Conservation (phyloP, 2,113 vertebrate genomes). For the Sula dactylatra region DNA sequence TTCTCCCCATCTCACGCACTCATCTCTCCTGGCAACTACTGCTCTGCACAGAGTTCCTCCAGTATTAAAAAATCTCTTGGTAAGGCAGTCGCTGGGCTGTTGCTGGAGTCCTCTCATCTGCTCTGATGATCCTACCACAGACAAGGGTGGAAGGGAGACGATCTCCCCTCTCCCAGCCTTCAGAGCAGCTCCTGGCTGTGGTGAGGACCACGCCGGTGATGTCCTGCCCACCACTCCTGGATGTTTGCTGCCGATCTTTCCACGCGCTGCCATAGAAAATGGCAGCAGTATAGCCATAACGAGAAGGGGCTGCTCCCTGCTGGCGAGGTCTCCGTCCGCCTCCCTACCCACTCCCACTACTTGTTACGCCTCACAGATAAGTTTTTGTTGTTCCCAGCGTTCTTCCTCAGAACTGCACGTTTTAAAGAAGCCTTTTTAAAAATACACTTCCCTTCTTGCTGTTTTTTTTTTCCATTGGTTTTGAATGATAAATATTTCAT, state of each 20-base stretch:
- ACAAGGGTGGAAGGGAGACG: background rate
- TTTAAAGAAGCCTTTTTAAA: background rate
- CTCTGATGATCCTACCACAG: background rate
- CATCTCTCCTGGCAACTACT: background rate
- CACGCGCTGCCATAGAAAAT: fast-evolving
- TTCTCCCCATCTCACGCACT: background rate
- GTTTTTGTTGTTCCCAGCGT: background rate
- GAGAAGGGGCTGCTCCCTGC: background rate
- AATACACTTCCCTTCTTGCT: background rate
- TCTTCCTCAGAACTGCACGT: background rate
- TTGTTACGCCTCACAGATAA: background rate
- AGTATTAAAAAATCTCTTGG: background rate
- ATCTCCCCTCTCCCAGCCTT: background rate
- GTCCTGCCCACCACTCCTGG: background rate
- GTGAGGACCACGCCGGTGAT: fast-evolving
- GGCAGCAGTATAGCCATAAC: background rate
- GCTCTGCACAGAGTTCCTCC: background rate
- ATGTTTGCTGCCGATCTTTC: background rate
- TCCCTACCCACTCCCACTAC: background rate
- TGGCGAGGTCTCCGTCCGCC: background rate
- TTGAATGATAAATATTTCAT: background rate
- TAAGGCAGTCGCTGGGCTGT: background rate
- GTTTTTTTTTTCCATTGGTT: background rate
- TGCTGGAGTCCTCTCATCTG: background rate
- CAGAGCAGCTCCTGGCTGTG: background rate